Evolutionary conservation across 2,113 vertebrate genomes (phyloP), one percentile per base, ranked within the genome.

Genomic region (Mus spicilegus): DNA sequence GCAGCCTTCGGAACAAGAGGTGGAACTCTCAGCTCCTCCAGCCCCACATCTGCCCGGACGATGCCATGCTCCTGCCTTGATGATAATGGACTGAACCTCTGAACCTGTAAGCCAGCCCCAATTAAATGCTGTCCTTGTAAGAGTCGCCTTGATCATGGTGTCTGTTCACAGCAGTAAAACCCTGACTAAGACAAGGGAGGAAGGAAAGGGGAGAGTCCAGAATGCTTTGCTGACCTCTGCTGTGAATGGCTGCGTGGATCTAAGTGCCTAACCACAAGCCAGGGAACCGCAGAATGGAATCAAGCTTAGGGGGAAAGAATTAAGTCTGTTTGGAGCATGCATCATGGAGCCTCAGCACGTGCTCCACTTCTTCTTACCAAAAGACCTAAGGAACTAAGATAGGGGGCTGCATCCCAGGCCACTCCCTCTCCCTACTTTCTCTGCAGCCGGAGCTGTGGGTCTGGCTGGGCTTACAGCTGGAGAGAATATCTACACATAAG

Each of bases 291-390:
- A 90, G 49, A 42, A 51, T 58, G 30, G 42, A 51, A 46, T 0
- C 6, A 19, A 33, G 28, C 14, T 33, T 14, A 3, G 12, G 16
- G 7, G 49, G 42, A 76, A 80, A 72, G 19, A n/a, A 19, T 54
- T 39, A 17, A 77, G 14, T 42, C 46, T 1, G 19, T 19, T 39
- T 1, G 17, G 3, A 36, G 51, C 2, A 0, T 19, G 7, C 33
- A 36, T 39, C 2, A 33, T 70, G 84, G 19, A 28, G 0, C 19
- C 42, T 17, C 20, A 72, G 54, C 26, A 51, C 4, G 3, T n/a
- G 7, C 20, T 9, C 0, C 5, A 19, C 33, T n/a, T 49, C 22
- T 11, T 49, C 54, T 46, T 88, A 4, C 12, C 78, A 73, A 80
- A 76, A 26, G 7, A 58, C n/a, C 54, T 56, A 67, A 14, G 17